phyloP scores from a whole-genome alignment of 2,113 vertebrate species.

The Aptenodytes patagonicus region DNA sequence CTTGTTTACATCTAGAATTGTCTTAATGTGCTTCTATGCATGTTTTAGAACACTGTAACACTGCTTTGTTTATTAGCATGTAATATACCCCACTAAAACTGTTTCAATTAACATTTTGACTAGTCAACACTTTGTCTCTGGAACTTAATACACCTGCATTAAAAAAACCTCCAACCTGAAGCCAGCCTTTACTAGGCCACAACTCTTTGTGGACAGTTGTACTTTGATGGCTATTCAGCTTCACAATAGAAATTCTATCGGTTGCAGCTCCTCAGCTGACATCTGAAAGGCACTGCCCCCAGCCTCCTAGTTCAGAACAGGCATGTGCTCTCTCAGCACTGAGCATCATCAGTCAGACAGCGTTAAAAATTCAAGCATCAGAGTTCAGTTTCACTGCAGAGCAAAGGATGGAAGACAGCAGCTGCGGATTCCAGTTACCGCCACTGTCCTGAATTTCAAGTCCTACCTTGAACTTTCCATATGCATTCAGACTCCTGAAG shows the following conservation, averaged over 20 bases:
- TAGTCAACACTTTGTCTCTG: neutral
- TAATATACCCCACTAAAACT: neutral
- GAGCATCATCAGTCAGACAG: neutral
- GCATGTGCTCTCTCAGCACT: rapidly evolving
- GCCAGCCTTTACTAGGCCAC: neutral
- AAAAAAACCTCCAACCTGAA: too few species aligned
- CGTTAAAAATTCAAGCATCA: neutral
- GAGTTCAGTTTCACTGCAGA: neutral
- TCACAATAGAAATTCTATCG: neutral
- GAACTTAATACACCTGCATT: neutral
- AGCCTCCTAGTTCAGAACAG: neutral
- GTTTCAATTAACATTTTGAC: neutral
- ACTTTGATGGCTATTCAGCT: neutral
- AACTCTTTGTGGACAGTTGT: too few species aligned
- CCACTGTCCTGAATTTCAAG: neutral
- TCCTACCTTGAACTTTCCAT: neutral
- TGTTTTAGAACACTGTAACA: neutral
- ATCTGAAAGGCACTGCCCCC: too few species aligned
- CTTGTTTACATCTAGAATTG: neutral
- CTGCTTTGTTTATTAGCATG: neutral
- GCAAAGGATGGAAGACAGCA: neutral
- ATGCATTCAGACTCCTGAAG: neutral
- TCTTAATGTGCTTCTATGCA: neutral
- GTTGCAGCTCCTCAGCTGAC: neutral
- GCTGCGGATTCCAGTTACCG: neutral